phyloP scores from a whole-genome alignment of 2,797 vertebrate genomes.

The Setipinna tenuifilis region DNA sequence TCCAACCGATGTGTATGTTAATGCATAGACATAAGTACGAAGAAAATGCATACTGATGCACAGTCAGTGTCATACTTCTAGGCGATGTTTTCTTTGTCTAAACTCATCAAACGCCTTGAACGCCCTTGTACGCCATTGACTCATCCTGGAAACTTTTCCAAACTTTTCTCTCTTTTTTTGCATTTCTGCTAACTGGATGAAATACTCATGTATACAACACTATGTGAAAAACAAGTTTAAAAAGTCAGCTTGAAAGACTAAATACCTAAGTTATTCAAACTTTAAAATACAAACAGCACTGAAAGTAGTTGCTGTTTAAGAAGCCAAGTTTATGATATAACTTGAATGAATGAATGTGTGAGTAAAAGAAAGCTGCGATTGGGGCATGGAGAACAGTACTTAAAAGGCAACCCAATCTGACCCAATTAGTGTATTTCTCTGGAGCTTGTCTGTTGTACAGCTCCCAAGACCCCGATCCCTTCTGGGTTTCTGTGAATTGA shows the following conservation, averaged over 20 bases:
- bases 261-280: background rate
- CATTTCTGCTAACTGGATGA: background rate
- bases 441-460: slow-evolving; percentile 58
- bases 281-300: slow-evolving; percentile 52
- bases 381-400: slow-evolving; percentile 40
- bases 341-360: slow-evolving; percentile 32
- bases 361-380: slow-evolving; percentile 28
- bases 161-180: background rate
- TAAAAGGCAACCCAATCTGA: slow-evolving; percentile 57
- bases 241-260: background rate
- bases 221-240: background rate
- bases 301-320: background rate
- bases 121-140: background rate
- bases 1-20: slow-evolving; percentile 15
- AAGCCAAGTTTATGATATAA: slow-evolving; percentile 22
- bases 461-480: slow-evolving; percentile 63
- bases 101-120: slow-evolving; percentile 4
- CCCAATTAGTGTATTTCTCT: slow-evolving; percentile 60
- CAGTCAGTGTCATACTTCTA: background rate
- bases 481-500: slow-evolving; percentile 64
- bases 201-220: background rate
- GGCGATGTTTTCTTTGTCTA: background rate
- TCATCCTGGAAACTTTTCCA: background rate
- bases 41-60: slow-evolving; percentile 4
- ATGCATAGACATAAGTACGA: background rate